Evolutionary conservation across 2,113 vertebrate species (phyloP), one percentile per base, ranked within the genome.

Genomic region (Notiomystis cincta): DNA sequence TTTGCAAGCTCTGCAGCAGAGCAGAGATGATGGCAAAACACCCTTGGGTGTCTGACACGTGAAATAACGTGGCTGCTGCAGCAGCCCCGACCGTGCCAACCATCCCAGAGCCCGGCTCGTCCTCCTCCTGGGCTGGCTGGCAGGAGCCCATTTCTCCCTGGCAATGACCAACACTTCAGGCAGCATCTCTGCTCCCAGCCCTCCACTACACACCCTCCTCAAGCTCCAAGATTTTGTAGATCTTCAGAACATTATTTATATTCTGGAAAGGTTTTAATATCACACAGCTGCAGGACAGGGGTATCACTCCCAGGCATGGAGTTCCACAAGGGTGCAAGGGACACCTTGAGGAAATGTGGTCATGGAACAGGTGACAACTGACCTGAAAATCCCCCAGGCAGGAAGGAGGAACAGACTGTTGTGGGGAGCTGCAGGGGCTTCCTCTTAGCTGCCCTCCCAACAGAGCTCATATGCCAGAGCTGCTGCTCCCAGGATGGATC

Each of bases 71-170:
- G 8, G 47, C 24, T 42, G 42, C 61, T 5, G 33, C 79, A 69
- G n/a, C 1, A 33, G 50, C 40, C 10, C 15, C 0, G 5, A 1
- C 45, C 1, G 5, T 11, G 44, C 27, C 9, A 42, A 19, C 24
- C 75, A n/a, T 0, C 28, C 66, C 51, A 7, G 1, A 10, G 51
- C 75, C 56, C 0, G 0, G 35, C 38, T 15, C 65, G 1, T 7
- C 5, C 70, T 17, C 30, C 45, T 31, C 2, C 69, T 0, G 18
- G 18, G 45, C 6, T 2, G 17, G 1, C 19, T 21, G 72, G 40
- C 77, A 56, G 30, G 22, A 70, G 42, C 37, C 11, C 42, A 2
- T 9, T 24, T n/a, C 64, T 61, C 72, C 61, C 51, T 24, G 53
- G 50, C 77, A 44, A 15, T 8, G 6, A 11, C 33, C 72, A 47